Base-by-base conservation (phyloP, 1,140 invertebrate genomes). In the Lasioglossum albipes region DNA sequence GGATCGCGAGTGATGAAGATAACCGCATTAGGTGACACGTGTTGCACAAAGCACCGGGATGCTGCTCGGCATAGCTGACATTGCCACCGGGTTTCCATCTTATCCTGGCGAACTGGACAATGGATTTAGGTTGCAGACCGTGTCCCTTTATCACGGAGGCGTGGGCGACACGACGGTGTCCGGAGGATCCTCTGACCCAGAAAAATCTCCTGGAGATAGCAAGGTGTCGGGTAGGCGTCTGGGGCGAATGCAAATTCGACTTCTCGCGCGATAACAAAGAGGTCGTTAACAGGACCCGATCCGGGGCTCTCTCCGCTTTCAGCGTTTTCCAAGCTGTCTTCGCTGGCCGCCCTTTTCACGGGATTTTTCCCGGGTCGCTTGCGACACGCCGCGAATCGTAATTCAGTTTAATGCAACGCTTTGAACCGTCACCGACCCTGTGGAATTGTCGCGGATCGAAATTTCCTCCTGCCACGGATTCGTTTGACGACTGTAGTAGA, bases 191-290 rank as follows among this genome's bases (percentile, higher is more conserved):
- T 45, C 9, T 64, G 59, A 70, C 75, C 45, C 12, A 54, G 41
- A 79, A 22, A 65, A 72, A 65, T 65, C 27, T 13, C 45, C 5
- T 7, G 4, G n/a, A 52, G 69, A 72, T 65, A 65, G 71, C 13
- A 54, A 10, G 54, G 67, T 62, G 67, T 70, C 65, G 70, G 36
- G 52, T 1, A 22, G 22, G 6, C 41, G 27, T 42, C 49, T 52
- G 12, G 42, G 16, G 54, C 45, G 49, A 79, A 74, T 80, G 81
- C 76, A 79, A 82, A 79, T 79, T 57, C 22, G 70, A 73, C 54
- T 79, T 64, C 61, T 74, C 42, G 9, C 41, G 65, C 49, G 70
- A 65, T 71, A 73, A 73, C 76, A 73, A 79, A 79, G 77, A 13
- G 81, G 27, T 75, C 66, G 77, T 68, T 83, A 75, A 79, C 71